Percentiles rank a stretch among this genome's conserved stretches.
These are phyloP conservation scores for Cyprinodon tularosa DNA, from an alignment of 2,113 vertebrate species.

Conservation along the genomic window DNA sequence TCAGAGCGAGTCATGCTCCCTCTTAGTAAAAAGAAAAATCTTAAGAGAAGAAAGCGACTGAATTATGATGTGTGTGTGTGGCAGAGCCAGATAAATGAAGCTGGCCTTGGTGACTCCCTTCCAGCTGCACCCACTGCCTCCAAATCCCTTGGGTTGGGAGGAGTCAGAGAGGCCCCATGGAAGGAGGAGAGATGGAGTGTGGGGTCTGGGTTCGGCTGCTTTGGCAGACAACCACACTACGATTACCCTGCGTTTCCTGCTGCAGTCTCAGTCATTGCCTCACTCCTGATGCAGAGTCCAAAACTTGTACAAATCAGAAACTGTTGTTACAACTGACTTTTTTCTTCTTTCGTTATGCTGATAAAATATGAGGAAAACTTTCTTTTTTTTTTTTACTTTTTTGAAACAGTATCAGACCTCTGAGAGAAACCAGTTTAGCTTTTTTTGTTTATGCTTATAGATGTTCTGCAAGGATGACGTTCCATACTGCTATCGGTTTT, in stretches of 20 bases:
- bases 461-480: too few relatives aligned
- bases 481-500: too few relatives aligned
- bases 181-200: constrained; percentile 45
- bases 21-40: constrained; percentile 33
- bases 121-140: constrained; percentile 70
- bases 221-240: constrained; percentile 32
- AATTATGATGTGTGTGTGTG: constrained; percentile 51
- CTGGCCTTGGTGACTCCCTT: constrained; percentile 53
- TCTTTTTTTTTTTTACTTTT: not conserved
- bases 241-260: constrained; percentile 69
- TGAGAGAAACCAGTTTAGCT: too few relatives aligned
- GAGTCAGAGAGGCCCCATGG: constrained; percentile 51
- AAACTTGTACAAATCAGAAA: constrained; percentile 15
- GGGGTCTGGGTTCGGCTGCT: constrained; percentile 36
- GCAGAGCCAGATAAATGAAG: constrained; percentile 44
- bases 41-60: constrained; percentile 31
- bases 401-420: too few relatives aligned
- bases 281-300: constrained; percentile 60
- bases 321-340: constrained; percentile 33
- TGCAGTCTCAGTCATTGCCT: constrained; percentile 49
- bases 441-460: too few relatives aligned
- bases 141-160: constrained; percentile 53
- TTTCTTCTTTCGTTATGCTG: constrained; percentile 23
- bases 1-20: constrained; percentile 50
- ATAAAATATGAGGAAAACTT: not conserved